Conservation (phyloP, 2,888 invertebrate genomes). For the Amiota mariae region DNA sequence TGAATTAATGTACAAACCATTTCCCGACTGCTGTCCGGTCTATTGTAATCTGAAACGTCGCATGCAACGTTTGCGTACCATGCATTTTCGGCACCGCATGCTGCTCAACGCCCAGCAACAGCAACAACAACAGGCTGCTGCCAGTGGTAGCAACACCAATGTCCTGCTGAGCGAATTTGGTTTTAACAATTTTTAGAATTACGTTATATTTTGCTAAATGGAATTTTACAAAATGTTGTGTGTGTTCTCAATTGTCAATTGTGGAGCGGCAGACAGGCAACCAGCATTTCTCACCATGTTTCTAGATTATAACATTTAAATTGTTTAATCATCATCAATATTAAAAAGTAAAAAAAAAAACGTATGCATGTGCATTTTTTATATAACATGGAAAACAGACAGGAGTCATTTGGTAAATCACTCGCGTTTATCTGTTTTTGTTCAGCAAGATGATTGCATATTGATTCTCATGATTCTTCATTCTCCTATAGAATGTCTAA, state of each 20-base stretch:
- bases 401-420: too few species aligned
- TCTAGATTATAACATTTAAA: neutral
- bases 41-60: slow-evolving; percentile 71
- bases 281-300: neutral
- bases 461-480: too few species aligned
- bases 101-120: slow-evolving; percentile 64
- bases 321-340: neutral
- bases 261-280: neutral
- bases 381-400: too few species aligned
- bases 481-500: too few species aligned
- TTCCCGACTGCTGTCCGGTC: slow-evolving; percentile 71
- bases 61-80: slow-evolving; percentile 69
- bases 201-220: neutral
- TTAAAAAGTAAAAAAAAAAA: neutral
- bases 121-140: slow-evolving; percentile 31
- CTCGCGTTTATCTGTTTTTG: too few species aligned
- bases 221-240: neutral
- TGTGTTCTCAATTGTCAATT: too few species aligned
- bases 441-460: too few species aligned
- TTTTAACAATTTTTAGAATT: slow-evolving; percentile 56
- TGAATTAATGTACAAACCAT: slow-evolving; percentile 71
- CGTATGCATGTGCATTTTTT: too few species aligned
- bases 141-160: slow-evolving; percentile 42
- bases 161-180: slow-evolving; percentile 64
- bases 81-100: slow-evolving; percentile 69